These are phyloP conservation scores for Aporophyla nigra DNA, from an alignment of 2,888 invertebrate species.

Conservation along the genomic window DNA sequence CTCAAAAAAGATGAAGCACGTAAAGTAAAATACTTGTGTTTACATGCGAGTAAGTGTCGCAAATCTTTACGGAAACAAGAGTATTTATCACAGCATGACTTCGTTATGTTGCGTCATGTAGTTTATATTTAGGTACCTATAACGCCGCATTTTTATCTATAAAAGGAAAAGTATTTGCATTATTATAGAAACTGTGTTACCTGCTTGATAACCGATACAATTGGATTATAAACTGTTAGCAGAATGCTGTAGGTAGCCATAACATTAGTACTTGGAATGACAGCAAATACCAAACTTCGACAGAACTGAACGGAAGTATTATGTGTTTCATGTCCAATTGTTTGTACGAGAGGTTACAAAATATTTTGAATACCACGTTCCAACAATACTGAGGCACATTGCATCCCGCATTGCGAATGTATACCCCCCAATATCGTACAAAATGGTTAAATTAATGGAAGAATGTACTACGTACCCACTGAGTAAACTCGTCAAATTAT, in stretches of 20 bases:
- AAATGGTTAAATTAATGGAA: not conserved
- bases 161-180: conserved; percentile 12
- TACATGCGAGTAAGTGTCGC: not conserved
- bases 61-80: conserved; percentile 16
- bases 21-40: conserved; percentile 3
- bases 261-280: conserved; percentile 23
- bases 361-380: conserved; percentile 24
- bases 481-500: no score
- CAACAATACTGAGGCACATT: not conserved
- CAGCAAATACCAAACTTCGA: conserved; percentile 11
- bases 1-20: not conserved
- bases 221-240: conserved; percentile 12
- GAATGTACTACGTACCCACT: no score
- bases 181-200: not conserved
- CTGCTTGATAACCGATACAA: not conserved
- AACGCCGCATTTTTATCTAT: not conserved
- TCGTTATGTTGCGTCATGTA: not conserved
- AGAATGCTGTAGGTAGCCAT: conserved; percentile 27
- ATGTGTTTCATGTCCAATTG: conserved; percentile 14
- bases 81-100: conserved; percentile 8
- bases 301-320: conserved; percentile 20
- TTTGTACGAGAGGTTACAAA: conserved; percentile 4
- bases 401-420: not conserved
- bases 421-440: not conserved
- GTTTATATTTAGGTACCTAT: conserved; percentile 2